Conservation (phyloP, 2,888 invertebrate genomes). For the Lasioglossum calceatum region DNA sequence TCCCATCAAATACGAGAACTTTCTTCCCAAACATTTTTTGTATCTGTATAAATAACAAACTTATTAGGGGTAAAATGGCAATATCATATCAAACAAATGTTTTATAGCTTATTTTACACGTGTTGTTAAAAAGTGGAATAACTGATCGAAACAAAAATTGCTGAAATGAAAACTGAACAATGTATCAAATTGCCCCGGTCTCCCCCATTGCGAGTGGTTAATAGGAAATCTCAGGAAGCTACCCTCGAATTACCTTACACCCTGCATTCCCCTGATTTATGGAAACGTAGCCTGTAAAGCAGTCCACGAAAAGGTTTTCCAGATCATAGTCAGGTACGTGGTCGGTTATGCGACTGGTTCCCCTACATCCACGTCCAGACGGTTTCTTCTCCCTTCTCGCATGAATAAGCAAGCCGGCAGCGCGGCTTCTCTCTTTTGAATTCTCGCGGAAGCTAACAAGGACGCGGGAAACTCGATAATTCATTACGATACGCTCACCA, state of each 20-base stretch:
- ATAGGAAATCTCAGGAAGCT: not conserved
- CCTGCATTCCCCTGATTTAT: not conserved
- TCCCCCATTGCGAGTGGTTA: not conserved
- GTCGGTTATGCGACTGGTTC: too few species aligned
- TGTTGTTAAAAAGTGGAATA: too few species aligned
- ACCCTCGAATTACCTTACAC: not conserved
- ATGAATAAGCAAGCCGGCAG: not conserved
- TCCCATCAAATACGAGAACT: too few species aligned
- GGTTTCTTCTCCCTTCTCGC: not conserved
- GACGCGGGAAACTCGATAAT: constrained; percentile 24
- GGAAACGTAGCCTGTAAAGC: constrained; percentile 1
- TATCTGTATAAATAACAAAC: too few species aligned
- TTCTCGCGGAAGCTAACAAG: not conserved
- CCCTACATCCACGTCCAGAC: not conserved
- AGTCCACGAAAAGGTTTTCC: not conserved
- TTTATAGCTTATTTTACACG: too few species aligned
- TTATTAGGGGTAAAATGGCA: too few species aligned
- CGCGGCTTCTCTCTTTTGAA: not conserved
- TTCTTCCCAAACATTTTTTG: too few species aligned
- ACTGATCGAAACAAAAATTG: too few species aligned
- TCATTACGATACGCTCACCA: constrained; percentile 10
- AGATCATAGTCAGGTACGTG: not conserved
- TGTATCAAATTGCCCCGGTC: too few species aligned
- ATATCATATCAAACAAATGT: too few species aligned
- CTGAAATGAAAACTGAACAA: too few species aligned